A percentile compares a stretch with the other conserved stretches of the same genome.
Conservation (phyloP, 2,888 invertebrate genomes). For the Mesorhabditis belari region DNA sequence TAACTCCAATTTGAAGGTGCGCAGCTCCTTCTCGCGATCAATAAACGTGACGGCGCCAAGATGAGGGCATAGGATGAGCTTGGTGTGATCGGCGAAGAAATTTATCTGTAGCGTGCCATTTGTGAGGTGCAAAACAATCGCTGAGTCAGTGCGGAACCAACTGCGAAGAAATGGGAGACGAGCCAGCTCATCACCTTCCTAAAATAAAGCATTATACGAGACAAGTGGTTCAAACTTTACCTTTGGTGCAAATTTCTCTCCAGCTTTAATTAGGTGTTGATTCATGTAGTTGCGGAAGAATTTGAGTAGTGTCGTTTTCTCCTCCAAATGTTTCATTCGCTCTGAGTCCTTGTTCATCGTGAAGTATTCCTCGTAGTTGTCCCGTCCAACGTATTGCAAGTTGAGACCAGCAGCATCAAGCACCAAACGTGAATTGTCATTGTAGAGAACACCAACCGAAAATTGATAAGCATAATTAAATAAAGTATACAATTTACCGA, state of each 20-base stretch:
- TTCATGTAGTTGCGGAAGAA: conserved; percentile 98
- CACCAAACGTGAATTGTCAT: conserved; percentile 89
- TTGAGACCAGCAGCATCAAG: conserved; percentile 85
- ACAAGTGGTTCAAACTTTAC: neutral
- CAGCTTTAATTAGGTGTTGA: conserved; percentile 74
- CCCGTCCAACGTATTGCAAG: conserved; percentile 89
- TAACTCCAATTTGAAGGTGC: conserved; percentile 70
- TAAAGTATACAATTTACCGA: conserved; percentile 52
- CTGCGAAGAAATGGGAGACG: conserved; percentile 88
- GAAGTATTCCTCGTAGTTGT: conserved; percentile 82
- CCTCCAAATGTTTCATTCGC: conserved; percentile 67
- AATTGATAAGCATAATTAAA: conserved; percentile 54
- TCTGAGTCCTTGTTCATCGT: conserved; percentile 66
- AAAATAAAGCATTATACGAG: neutral
- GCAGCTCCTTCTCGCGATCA: conserved; percentile 81
- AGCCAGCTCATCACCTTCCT: conserved; percentile 78
- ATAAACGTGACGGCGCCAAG: conserved; percentile 97
- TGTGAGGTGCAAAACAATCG: conserved; percentile 92
- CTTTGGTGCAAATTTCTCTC: conserved; percentile 70
- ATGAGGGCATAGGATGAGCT: conserved; percentile 91
- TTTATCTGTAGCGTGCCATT: conserved; percentile 68
- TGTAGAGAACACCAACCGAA: conserved; percentile 93
- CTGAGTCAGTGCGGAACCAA: conserved; percentile 91
- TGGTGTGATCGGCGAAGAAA: conserved; percentile 69
- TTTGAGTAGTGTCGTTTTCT: conserved; percentile 74